phyloP scores from a whole-genome alignment of 2,888 invertebrate species.

The Parochlus steinenii region DNA sequence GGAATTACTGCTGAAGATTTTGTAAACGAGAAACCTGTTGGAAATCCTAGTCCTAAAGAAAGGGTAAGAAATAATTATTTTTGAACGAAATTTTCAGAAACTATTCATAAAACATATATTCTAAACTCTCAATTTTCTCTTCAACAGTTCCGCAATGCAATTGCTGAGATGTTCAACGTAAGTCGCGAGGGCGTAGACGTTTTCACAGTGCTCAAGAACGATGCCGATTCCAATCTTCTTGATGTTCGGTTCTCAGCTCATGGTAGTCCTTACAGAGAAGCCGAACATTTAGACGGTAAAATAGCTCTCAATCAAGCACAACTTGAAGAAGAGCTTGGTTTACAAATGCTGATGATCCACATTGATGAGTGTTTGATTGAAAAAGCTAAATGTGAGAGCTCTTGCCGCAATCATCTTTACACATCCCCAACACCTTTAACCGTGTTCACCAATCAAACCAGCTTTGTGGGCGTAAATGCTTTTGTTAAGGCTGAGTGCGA shows the following conservation, averaged over 20 bases:
- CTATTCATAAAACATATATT: too few relatives aligned
- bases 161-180: slow-evolving; percentile 59
- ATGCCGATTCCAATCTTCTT: slow-evolving; percentile 38
- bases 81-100: too few relatives aligned
- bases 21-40: slow-evolving; percentile 35
- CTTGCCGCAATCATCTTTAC: slow-evolving; percentile 65
- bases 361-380: slow-evolving; percentile 82
- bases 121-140: too few relatives aligned
- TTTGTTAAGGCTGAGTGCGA: slow-evolving; percentile 64
- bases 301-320: slow-evolving; percentile 53
- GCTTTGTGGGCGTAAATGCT: slow-evolving; percentile 84
- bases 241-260: slow-evolving; percentile 88
- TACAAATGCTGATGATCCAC: slow-evolving; percentile 70
- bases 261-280: slow-evolving; percentile 81
- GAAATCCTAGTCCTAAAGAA: slow-evolving; percentile 25
- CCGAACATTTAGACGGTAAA: slow-evolving; percentile 76
- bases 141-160: slow-evolving; percentile 32
- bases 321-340: slow-evolving; percentile 52
- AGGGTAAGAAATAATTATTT: too few relatives aligned
- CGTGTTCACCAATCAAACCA: slow-evolving; percentile 84
- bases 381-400: slow-evolving; percentile 48
- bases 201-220: slow-evolving; percentile 71
- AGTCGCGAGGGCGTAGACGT: slow-evolving; percentile 76
- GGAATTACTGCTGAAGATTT: slow-evolving; percentile 77
- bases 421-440: slow-evolving; percentile 57